Percentiles rank a stretch among this genome's conserved stretches.
Evolutionary conservation across 2,888 invertebrate species (phyloP).

Genomic region (Gonocerus acuteangulatus): DNA sequence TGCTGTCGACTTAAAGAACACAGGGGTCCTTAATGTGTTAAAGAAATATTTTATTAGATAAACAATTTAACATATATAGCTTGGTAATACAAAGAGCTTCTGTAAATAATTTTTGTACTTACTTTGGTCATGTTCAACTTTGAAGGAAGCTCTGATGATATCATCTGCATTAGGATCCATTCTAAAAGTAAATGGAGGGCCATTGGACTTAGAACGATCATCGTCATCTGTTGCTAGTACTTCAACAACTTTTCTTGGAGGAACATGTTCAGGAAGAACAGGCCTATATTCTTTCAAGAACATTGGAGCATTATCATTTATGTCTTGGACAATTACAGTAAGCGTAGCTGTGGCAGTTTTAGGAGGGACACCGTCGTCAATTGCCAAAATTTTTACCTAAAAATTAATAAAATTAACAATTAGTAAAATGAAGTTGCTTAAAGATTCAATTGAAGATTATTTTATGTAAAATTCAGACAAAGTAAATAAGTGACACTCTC

Average conservation of each 20-base stretch:
- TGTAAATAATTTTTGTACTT: too few relatives aligned
- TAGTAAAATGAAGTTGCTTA: neutral
- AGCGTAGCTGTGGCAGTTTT: conserved; percentile 89
- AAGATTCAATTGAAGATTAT: neutral
- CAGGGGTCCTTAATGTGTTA: too few relatives aligned
- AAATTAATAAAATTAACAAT: too few relatives aligned
- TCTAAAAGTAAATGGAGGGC: conserved; percentile 91
- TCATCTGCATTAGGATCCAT: conserved; percentile 90
- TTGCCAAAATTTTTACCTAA: conserved; percentile 83
- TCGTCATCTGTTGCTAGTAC: conserved; percentile 90
- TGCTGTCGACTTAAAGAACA: too few relatives aligned
- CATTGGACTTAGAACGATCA: conserved; percentile 87
- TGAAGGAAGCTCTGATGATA: conserved; percentile 86
- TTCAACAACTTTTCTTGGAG: conserved; percentile 85
- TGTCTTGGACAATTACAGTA: conserved; percentile 89
- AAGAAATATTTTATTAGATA: too few relatives aligned
- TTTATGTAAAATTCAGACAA: neutral
- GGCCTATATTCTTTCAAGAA: conserved; percentile 88
- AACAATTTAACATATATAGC: too few relatives aligned
- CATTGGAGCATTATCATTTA: conserved; percentile 90
- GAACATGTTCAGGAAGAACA: conserved; percentile 85
- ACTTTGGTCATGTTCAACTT: conserved; percentile 94
- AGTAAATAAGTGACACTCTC: neutral
- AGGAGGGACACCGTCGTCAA: conserved; percentile 87
- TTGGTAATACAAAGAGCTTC: too few relatives aligned